Conservation (phyloP, 2,113 vertebrate genomes). For the Bucco capensis region DNA sequence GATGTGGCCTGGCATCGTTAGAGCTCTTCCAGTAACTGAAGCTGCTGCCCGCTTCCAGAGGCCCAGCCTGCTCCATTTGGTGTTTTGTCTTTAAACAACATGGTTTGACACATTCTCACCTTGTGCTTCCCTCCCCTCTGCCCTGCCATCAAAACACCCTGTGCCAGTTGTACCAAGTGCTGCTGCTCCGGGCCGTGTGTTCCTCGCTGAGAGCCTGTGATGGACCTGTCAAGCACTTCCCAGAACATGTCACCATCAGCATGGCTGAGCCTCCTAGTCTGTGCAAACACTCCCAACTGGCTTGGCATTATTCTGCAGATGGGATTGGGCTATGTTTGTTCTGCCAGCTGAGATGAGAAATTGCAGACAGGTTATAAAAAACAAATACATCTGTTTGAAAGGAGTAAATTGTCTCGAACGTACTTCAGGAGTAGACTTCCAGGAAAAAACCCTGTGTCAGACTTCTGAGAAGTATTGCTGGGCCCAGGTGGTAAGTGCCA, state of each 20-base stretch:
- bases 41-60: neutral
- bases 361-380: neutral
- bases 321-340: neutral
- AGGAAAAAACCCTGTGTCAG: conserved; percentile 29
- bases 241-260: accelerated
- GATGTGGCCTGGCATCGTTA: conserved; percentile 44
- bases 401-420: neutral
- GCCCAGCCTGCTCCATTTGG: neutral
- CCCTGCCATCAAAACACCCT: neutral
- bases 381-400: neutral
- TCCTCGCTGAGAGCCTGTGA: neutral
- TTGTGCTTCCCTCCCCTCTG: neutral
- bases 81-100: neutral
- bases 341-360: conserved; percentile 31
- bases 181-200: neutral
- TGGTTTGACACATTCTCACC: neutral
- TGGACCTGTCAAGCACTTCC: neutral
- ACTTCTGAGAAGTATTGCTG: conserved; percentile 14
- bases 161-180: neutral
- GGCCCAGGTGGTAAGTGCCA: neutral
- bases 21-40: conserved; percentile 50
- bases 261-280: neutral
- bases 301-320: neutral
- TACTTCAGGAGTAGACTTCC: conserved; percentile 28
- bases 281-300: neutral